Evolutionary conservation across 2,888 invertebrate species (phyloP).

Genomic region (Leucophora obtusa): DNA sequence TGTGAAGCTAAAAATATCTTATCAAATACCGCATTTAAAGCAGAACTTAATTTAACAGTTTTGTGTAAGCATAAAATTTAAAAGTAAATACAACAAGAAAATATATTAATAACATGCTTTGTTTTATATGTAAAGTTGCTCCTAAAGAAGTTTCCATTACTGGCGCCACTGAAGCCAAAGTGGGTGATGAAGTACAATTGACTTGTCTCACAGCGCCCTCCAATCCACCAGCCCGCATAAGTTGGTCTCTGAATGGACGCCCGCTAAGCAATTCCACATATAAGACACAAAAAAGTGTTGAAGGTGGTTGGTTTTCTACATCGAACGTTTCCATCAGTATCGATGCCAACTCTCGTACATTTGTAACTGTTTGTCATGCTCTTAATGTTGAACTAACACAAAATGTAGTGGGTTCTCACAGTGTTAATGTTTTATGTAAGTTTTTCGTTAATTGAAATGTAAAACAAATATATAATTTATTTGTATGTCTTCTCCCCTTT

Average conservation of each 20-base stretch:
- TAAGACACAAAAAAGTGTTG: slow-evolving; percentile 69
- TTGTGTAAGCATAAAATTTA: slow-evolving; percentile 71
- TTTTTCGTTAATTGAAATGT: slow-evolving; percentile 54
- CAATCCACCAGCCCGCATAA: slow-evolving; percentile 75
- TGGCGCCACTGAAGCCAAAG: slow-evolving; percentile 73
- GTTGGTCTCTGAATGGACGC: slow-evolving; percentile 75
- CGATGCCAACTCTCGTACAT: slow-evolving; percentile 73
- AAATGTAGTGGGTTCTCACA: slow-evolving; percentile 76
- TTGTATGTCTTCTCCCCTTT: slow-evolving; percentile 12
- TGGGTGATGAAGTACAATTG: slow-evolving; percentile 72
- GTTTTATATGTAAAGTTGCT: slow-evolving; percentile 68
- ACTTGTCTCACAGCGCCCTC: slow-evolving; percentile 74
- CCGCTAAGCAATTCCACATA: slow-evolving; percentile 71
- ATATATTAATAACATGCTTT: slow-evolving; percentile 7
- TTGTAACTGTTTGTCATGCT: slow-evolving; percentile 75
- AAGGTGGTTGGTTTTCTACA: slow-evolving; percentile 75
- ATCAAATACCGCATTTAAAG: slow-evolving; percentile 71
- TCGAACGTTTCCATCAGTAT: slow-evolving; percentile 74
- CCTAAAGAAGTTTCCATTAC: slow-evolving; percentile 73
- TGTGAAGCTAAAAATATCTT: slow-evolving; percentile 76
- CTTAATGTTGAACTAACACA: slow-evolving; percentile 75
- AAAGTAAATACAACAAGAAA: neutral
- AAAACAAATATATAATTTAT: slow-evolving; percentile 48
- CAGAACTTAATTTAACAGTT: slow-evolving; percentile 74
- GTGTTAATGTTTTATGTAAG: slow-evolving; percentile 76